Conservation (phyloP, 2,797 vertebrate genomes). For the Brachyrhaphis roseni region DNA sequence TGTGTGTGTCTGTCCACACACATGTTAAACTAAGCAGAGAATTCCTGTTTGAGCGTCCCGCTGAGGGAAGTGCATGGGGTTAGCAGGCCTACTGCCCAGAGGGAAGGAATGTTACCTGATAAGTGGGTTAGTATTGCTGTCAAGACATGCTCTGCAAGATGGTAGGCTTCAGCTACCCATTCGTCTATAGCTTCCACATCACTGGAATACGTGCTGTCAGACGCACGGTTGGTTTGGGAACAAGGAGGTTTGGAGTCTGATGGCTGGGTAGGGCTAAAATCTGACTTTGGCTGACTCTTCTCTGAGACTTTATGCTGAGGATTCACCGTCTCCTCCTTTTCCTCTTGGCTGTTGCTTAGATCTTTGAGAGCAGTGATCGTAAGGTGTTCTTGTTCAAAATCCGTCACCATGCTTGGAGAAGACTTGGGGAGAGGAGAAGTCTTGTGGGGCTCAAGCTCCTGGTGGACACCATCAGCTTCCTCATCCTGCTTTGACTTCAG, state of each 20-base stretch:
- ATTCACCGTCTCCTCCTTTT: slow-evolving; percentile 37
- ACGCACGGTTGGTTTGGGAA: slow-evolving; percentile 56
- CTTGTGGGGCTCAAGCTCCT: slow-evolving; percentile 28
- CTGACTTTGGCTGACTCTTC: slow-evolving; percentile 34
- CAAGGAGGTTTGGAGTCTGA: slow-evolving; percentile 36
- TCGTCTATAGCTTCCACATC: slow-evolving; percentile 81
- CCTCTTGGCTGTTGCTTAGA: slow-evolving; percentile 78
- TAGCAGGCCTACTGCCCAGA: slow-evolving; percentile 75
- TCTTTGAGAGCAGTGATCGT: slow-evolving; percentile 87
- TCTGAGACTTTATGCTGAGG: slow-evolving; percentile 30
- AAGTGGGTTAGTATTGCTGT: slow-evolving; percentile 86
- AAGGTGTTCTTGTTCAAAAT: slow-evolving; percentile 85
- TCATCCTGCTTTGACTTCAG: slow-evolving; percentile 79
- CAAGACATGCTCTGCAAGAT: slow-evolving; percentile 87
- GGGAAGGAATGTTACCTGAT: slow-evolving; percentile 81
- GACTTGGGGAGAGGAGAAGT: slow-evolving; percentile 26
- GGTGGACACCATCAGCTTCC: slow-evolving; percentile 58
- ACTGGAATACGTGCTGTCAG: slow-evolving; percentile 69
- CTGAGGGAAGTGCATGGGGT: slow-evolving; percentile 68
- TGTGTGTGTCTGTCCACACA: background rate
- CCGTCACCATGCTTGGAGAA: slow-evolving; percentile 69
- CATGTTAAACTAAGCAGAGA: background rate
- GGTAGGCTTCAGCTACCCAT: slow-evolving; percentile 84
- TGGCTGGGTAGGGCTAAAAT: slow-evolving; percentile 20
- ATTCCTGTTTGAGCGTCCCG: slow-evolving; percentile 6